Conservation (phyloP, 2,888 invertebrate species). For the Cephus pulcher region DNA sequence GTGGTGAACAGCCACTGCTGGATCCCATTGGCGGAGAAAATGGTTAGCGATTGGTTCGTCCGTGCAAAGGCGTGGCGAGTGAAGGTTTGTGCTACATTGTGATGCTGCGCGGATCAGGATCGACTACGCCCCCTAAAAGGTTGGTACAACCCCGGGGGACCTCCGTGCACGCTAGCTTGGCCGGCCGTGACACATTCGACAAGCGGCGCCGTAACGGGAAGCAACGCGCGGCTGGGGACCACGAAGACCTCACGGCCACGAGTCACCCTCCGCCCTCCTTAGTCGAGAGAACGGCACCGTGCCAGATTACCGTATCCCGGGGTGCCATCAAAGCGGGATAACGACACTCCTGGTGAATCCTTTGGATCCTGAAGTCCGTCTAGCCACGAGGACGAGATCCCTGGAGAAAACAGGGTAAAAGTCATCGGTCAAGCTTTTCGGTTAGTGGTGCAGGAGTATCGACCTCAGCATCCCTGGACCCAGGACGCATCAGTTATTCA, state of each 20-base stretch:
- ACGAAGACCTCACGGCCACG: constrained; percentile 50
- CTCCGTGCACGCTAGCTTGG: constrained; percentile 58
- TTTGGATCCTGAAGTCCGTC: not conserved
- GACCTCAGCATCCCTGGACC: not conserved
- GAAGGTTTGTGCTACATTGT: constrained; percentile 28
- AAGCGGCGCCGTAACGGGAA: constrained; percentile 67
- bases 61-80: constrained; percentile 29
- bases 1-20: constrained; percentile 18
- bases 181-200: constrained; percentile 67
- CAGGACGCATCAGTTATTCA: not conserved
- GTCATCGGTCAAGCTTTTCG: not conserved
- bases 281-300: constrained; percentile 23
- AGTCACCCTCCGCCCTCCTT: constrained; percentile 36
- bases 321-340: constrained; percentile 2
- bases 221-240: constrained; percentile 66
- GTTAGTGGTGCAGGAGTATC: not conserved
- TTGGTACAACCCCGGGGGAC: constrained; percentile 61
- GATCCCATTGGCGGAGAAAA: constrained; percentile 31
- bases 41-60: constrained; percentile 34
- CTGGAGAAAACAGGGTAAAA: constrained; percentile 4
- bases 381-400: not conserved
- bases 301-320: constrained; percentile 6
- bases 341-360: constrained; percentile 5
- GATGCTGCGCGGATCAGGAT: constrained; percentile 32
- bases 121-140: constrained; percentile 30